These are phyloP conservation scores for Drosophila eugracilis DNA, from an alignment of 1,140 invertebrate genomes.

Conservation along the genomic window DNA sequence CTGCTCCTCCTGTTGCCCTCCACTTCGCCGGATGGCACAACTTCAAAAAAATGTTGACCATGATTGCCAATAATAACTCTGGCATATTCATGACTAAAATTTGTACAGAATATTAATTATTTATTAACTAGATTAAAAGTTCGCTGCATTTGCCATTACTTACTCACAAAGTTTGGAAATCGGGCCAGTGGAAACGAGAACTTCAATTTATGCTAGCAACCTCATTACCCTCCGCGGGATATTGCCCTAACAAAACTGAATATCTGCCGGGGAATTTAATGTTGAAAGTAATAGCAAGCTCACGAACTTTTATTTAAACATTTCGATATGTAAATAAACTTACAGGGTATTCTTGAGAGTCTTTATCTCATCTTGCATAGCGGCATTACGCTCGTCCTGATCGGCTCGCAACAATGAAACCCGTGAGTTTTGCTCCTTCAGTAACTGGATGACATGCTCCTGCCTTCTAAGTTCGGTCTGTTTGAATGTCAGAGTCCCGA, in stretches of 20 bases:
- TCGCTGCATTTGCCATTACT: constrained; percentile 47
- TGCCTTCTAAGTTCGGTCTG: constrained; percentile 86
- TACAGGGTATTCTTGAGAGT: constrained; percentile 61
- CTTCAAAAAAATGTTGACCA: constrained; percentile 50
- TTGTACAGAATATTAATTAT: not conserved
- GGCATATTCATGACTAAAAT: constrained; percentile 36
- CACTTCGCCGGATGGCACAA: constrained; percentile 26
- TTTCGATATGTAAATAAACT: constrained; percentile 18
- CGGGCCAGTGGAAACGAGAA: constrained; percentile 4
- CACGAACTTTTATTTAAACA: constrained; percentile 30
- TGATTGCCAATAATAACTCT: constrained; percentile 45
- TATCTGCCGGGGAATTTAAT: not conserved
- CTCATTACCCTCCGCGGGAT: not conserved
- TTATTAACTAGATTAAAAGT: not conserved
- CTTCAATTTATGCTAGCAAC: not conserved
- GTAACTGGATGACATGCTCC: constrained; percentile 87
- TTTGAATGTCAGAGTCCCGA: constrained; percentile 86
- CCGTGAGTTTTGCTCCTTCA: constrained; percentile 87
- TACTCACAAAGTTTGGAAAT: constrained; percentile 33
- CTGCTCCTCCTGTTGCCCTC: not conserved
- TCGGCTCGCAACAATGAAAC: constrained; percentile 87
- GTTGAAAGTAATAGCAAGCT: constrained; percentile 13
- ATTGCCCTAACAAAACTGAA: not conserved
- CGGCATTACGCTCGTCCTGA: constrained; percentile 87
- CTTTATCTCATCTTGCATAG: constrained; percentile 86